Percentiles rank a stretch among this genome's conserved stretches.
Conservation (phyloP, 2,797 vertebrate species). For the Setipinna tenuifilis region DNA sequence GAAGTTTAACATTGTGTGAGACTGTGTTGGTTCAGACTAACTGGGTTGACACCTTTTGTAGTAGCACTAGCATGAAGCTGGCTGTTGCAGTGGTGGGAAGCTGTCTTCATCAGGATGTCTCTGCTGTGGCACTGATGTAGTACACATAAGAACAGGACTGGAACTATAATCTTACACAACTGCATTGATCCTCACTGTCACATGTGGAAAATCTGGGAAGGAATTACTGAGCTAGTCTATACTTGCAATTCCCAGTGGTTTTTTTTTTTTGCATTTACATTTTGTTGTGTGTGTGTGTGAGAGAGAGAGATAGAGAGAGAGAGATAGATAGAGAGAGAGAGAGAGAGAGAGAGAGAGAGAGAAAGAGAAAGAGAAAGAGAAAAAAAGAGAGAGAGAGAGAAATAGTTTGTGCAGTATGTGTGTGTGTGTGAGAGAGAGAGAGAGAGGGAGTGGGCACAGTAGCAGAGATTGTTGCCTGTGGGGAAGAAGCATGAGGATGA, state of each 20-base stretch:
- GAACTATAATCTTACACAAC: not conserved
- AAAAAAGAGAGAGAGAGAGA: not conserved
- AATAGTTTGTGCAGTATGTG: not conserved
- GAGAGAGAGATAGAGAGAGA: no score
- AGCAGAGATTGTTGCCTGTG: slow-evolving; percentile 18
- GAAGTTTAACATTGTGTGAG: not conserved
- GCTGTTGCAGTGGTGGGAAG: not conserved
- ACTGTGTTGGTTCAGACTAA: not conserved
- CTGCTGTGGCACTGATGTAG: not conserved
- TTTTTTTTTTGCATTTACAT: not conserved
- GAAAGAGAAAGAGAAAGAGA: not conserved
- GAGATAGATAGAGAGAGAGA: no score
- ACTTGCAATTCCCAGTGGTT: not conserved
- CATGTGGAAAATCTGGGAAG: not conserved
- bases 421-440: not conserved
- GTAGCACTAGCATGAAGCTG: not conserved
- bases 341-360: no score
- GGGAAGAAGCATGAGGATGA: slow-evolving; percentile 18
- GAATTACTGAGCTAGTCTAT: not conserved
- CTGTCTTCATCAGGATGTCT: not conserved
- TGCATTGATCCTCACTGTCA: not conserved
- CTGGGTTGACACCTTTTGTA: no score
- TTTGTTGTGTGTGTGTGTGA: not conserved
- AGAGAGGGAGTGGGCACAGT: not conserved
- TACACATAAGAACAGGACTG: not conserved